Base-by-base conservation (phyloP, 2,888 invertebrate species). In the Erannis defoliaria region DNA sequence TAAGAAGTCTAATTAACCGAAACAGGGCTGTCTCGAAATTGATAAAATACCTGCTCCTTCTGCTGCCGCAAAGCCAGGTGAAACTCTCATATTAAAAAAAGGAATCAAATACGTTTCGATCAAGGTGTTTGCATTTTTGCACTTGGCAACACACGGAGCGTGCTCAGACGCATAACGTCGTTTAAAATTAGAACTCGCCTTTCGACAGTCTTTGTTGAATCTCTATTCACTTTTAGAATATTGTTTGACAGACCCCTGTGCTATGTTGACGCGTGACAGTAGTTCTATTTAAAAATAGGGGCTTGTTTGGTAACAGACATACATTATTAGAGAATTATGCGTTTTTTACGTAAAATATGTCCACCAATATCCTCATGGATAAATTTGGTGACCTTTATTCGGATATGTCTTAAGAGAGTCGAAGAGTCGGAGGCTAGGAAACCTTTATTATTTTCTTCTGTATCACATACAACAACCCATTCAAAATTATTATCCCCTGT, bases 111-210 rank as follows among this genome's bases (percentile, higher is more conserved):
- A 43, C 26, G 43, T 51, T n/a, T 33, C 29, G 35, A 43, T 23
- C 38, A 54, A 63, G 63, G 53, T 55, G 38, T 61, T 64, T 42
- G 49, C 35, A 49, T 55, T 64, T 67, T 68, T 68, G 68, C 63
- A 71, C 53, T 65, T 64, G 68, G 67, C 67, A 70, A 70, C 67
- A 68, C 64, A 29, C 42, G 35, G 49, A 38, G 63, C 63, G 51
- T 65, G 64, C 67, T 46, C 71, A 70, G 68, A 62, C 70, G 67
- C 62, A 62, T 63, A 66, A 61, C 49, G 37, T 57, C 21, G 45
- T 68, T 61, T 68, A 70, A 68, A 65, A 51, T 67, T 70, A 70
- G 68, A 70, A 65, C 62, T 61, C 45, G 19, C 40, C 50, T 58
- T 61, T 60, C 49, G 54, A 64, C 51, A 51, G 46, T 46, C 56